Evolutionary conservation across 2,113 vertebrate genomes (phyloP).

Genomic region (Alethe diademata): DNA sequence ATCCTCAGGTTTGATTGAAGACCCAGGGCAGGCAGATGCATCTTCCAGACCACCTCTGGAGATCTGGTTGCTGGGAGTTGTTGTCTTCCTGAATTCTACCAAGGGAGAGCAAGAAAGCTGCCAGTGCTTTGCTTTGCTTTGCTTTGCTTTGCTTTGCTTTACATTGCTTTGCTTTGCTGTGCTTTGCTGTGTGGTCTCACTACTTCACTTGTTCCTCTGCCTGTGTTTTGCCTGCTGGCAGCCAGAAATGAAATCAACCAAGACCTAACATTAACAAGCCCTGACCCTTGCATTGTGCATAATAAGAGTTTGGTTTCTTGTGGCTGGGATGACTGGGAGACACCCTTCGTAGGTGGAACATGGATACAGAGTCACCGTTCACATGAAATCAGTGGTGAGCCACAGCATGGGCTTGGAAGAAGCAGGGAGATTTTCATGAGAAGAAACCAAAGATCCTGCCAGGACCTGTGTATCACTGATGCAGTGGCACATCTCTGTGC

Average conservation of each 20-base stretch:
- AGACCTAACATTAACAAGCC: neutral
- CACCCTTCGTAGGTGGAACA: neutral
- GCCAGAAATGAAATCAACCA: neutral
- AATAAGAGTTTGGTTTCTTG: neutral
- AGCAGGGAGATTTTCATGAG: neutral
- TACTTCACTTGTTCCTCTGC: neutral
- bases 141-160: neutral
- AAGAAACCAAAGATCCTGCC: neutral
- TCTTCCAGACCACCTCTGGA: slow-evolving; percentile 66
- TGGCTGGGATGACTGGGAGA: neutral
- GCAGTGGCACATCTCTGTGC: neutral
- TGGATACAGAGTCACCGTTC: neutral
- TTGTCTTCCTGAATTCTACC: slow-evolving; percentile 49
- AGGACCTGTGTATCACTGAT: neutral
- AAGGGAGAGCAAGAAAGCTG: neutral
- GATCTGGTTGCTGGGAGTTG: slow-evolving; percentile 19
- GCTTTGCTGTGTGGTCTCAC: neutral
- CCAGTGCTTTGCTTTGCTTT: neutral
- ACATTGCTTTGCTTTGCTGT: neutral
- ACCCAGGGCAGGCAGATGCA: slow-evolving; percentile 64
- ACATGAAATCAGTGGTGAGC: neutral
- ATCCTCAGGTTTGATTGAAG: slow-evolving; percentile 69
- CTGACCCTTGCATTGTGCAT: neutral
- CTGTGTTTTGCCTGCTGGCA: neutral
- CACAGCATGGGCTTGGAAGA: neutral